Evolutionary conservation across 2,113 vertebrate species (phyloP), one percentile per base, ranked within the genome.

Genomic region (Actenoides lindsayi): DNA sequence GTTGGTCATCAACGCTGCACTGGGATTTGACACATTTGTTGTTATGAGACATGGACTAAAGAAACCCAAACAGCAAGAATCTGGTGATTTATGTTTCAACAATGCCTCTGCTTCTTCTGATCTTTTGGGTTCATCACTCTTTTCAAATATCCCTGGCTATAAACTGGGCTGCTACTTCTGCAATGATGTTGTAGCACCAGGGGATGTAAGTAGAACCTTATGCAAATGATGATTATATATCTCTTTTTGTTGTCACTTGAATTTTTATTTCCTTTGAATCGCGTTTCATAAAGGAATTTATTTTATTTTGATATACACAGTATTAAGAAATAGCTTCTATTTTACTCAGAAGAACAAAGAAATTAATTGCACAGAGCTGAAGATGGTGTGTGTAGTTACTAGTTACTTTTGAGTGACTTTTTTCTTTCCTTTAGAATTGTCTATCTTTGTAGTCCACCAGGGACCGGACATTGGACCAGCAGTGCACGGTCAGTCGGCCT

Each of bases 91-190:
- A 56, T 57, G 75, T 77, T 59, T 78, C 56, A 94, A n/a, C 78
- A 94, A 21, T n/a, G 25, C 98, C 7, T 87, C 96, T 4, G 93
- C 92, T 48, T 33, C 98, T 59, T 95, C 97, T 1, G 98, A 98
- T 83, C 96, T 97, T 70, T 94, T 98, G 70, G 99, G 98, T 60
- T 98, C 99, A 1, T 99, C 99, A 1, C 98, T 99, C 33, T 99
- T 99, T 97, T 99, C 99, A 91, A 99, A 99, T 96, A 99, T 99
- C 94, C 99, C 99, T 7, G 99, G 99, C 25, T 99, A 99, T 94
- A 99, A 99, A 93, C 98, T 99, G 33, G 99, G 99, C 94, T 99
- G 99, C 96, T 99, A 99, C 95, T 99, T 99, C 98, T 99, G 99
- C 98, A 99, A 99, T 44, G 99, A 99, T 46, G 99, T 99, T 16